Evolutionary conservation across 2,888 invertebrate genomes (phyloP).

Genomic region (Euclidia mi): DNA sequence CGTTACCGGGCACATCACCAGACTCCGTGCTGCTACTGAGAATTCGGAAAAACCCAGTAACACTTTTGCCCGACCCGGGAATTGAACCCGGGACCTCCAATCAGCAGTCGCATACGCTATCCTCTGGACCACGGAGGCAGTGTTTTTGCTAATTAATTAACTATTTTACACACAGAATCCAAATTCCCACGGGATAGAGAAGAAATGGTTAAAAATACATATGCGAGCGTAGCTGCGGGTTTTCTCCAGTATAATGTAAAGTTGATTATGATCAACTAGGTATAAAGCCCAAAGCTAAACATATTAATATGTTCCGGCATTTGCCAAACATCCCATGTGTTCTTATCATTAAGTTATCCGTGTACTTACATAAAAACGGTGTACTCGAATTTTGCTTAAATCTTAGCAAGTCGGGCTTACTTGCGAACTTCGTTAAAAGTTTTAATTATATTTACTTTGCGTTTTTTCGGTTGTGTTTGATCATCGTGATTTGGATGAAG

Average conservation of each 20-base stretch:
- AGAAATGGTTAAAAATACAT: too few species aligned
- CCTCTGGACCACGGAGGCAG: too few species aligned
- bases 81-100: too few species aligned
- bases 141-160: too few species aligned
- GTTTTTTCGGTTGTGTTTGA: conserved; percentile 19
- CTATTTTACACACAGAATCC: too few species aligned
- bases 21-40: too few species aligned
- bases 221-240: too few species aligned
- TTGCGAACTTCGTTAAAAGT: conserved; percentile 31
- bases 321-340: conserved; percentile 59
- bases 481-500: background rate
- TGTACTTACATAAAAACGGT: conserved; percentile 67
- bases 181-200: too few species aligned
- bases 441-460: conserved; percentile 30
- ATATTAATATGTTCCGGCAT: conserved; percentile 20
- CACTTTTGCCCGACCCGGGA: too few species aligned
- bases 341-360: conserved; percentile 57
- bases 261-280: background rate
- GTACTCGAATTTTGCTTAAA: conserved; percentile 52
- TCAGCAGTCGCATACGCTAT: too few species aligned
- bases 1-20: too few species aligned
- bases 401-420: conserved; percentile 62
- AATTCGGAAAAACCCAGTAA: too few species aligned
- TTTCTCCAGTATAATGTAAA: background rate
- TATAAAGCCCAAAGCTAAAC: background rate